Conservation (phyloP, 2,113 vertebrate species). For the Azemiops feae region DNA sequence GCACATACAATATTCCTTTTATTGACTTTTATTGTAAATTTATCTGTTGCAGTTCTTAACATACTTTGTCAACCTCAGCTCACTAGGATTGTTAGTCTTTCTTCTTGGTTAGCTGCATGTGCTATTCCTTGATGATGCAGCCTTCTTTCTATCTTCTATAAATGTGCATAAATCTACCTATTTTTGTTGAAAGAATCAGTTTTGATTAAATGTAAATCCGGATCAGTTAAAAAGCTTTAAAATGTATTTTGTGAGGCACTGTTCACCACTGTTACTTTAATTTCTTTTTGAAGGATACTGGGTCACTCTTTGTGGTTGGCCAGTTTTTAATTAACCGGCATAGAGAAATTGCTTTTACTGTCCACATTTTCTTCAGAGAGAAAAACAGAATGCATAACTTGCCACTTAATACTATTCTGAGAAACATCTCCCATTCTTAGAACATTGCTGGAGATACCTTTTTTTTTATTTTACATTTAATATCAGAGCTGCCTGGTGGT, state of each 20-base stretch:
- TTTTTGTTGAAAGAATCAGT: neutral
- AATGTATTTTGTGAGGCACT: neutral
- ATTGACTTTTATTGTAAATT: neutral
- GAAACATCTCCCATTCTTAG: neutral
- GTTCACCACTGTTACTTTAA: neutral
- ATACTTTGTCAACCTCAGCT: neutral
- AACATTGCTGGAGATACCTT: neutral
- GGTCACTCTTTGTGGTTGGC: neutral
- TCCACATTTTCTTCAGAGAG: neutral
- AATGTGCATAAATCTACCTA: neutral
- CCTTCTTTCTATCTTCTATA: neutral
- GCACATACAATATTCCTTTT: neutral
- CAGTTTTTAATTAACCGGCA: conserved; percentile 3
- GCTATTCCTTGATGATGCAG: neutral
- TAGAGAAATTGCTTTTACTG: neutral
- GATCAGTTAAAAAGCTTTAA: neutral
- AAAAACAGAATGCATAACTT: conserved; percentile 10
- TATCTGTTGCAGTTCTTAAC: neutral
- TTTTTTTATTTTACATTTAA: conserved; percentile 11
- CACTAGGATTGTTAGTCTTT: neutral
- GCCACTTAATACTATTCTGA: neutral
- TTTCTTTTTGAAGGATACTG: neutral
- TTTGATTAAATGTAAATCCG: neutral
- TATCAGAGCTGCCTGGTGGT: neutral
- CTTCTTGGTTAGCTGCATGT: neutral